Evolutionary conservation across 2,888 invertebrate species (phyloP).

Genomic region (Chaetogeoica ovagalla): DNA sequence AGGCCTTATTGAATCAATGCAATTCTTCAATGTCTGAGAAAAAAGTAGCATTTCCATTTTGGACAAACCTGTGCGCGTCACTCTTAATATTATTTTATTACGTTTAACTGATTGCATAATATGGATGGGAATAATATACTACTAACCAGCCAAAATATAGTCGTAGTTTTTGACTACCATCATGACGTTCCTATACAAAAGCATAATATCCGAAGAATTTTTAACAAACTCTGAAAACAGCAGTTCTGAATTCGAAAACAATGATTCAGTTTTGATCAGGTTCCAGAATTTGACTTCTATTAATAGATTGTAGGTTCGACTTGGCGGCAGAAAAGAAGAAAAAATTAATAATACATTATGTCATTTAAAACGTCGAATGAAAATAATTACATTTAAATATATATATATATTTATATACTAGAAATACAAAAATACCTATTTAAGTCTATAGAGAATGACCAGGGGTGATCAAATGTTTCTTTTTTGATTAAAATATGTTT

Average conservation of each 20-base stretch:
- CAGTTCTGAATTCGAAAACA: not conserved
- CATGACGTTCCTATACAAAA: not conserved
- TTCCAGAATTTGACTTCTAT: not conserved
- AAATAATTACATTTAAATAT: too few species aligned
- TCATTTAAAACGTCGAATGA: not conserved
- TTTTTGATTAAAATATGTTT: not conserved
- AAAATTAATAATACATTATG: not conserved
- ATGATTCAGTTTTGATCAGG: not conserved
- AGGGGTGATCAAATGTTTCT: not conserved
- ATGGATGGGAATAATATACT: too few species aligned
- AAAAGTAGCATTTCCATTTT: constrained; percentile 20
- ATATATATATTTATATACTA: not conserved
- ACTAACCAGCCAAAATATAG: constrained; percentile 1
- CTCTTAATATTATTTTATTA: not conserved
- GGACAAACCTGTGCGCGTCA: not conserved
- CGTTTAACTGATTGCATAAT: not conserved
- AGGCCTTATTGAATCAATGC: not conserved
- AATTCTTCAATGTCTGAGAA: not conserved
- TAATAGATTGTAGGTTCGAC: not conserved
- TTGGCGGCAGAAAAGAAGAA: not conserved
- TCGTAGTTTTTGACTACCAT: constrained; percentile 8
- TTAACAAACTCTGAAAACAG: not conserved
- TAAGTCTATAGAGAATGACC: not conserved
- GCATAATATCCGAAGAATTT: not conserved
- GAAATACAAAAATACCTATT: not conserved